Evolutionary conservation across 2,797 vertebrate species (phyloP).

Genomic region (Macropodus opercularis): DNA sequence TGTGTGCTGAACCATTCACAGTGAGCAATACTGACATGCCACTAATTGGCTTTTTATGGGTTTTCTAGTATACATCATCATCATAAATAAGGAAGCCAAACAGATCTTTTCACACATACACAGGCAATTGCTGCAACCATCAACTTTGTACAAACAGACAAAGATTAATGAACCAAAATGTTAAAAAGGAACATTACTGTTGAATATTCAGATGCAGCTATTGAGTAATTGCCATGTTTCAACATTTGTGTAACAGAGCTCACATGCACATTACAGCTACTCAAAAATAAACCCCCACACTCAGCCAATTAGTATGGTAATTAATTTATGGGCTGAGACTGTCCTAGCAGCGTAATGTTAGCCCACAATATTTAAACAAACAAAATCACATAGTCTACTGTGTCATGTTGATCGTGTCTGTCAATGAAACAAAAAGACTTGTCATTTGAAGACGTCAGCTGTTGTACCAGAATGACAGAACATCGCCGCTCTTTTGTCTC

Average conservation of each 20-base stretch:
- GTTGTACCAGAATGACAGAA: slow-evolving; percentile 27
- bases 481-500: slow-evolving; percentile 62
- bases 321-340: slow-evolving; percentile 53
- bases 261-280: slow-evolving; percentile 35
- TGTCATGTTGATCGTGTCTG: slow-evolving; percentile 24
- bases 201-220: slow-evolving; percentile 55
- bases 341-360: slow-evolving; percentile 44
- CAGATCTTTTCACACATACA: slow-evolving; percentile 44
- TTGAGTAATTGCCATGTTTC: slow-evolving; percentile 62
- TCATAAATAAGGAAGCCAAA: slow-evolving; percentile 50
- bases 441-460: slow-evolving; percentile 47
- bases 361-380: slow-evolving; percentile 27
- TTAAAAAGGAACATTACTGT: slow-evolving; percentile 60
- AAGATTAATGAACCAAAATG: slow-evolving; percentile 69
- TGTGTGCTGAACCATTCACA: slow-evolving; percentile 28
- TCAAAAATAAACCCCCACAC: slow-evolving; percentile 50
- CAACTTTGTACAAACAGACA: slow-evolving; percentile 62
- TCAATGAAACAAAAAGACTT: slow-evolving; percentile 29
- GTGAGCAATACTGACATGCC: slow-evolving; percentile 24
- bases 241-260: slow-evolving; percentile 55
- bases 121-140: slow-evolving; percentile 34
- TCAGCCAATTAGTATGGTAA: slow-evolving; percentile 55
- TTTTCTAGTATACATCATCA: slow-evolving; percentile 35
- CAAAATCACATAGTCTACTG: slow-evolving; percentile 26
- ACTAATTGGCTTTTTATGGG: slow-evolving; percentile 45